A percentile compares a stretch with the other conserved stretches of the same genome.
phyloP scores from a whole-genome alignment of 1,140 invertebrate species.

The Berghia stephanieae region DNA sequence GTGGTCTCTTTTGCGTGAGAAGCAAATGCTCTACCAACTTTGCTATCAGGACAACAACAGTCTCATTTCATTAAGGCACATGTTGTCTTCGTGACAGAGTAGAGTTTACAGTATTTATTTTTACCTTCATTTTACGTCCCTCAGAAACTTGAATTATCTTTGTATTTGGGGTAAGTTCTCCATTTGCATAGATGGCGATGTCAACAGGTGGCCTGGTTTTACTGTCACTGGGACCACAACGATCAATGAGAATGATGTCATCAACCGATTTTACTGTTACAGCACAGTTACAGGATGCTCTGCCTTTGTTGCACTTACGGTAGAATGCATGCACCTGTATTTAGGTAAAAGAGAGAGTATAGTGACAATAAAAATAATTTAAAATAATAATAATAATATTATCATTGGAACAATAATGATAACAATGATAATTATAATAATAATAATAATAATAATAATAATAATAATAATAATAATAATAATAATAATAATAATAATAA shows the following conservation, averaged over 20 bases:
- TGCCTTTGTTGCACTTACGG: conserved; percentile 41
- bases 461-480: too few species aligned
- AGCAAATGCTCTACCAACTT: too few species aligned
- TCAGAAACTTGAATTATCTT: conserved; percentile 36
- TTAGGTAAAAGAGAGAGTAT: background rate
- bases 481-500: too few species aligned
- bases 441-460: too few species aligned
- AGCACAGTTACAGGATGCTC: conserved; percentile 57
- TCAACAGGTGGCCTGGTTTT: conserved; percentile 22
- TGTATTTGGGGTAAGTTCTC: conserved; percentile 45
- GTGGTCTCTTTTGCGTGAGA: background rate
- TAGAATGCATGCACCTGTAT: conserved; percentile 48
- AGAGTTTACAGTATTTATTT: too few species aligned
- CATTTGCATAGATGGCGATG: conserved; percentile 43
- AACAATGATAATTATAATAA: too few species aligned
- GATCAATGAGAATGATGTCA: conserved; percentile 60
- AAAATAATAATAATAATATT: conserved; percentile 11
- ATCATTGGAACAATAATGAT: background rate
- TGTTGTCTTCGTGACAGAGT: background rate
- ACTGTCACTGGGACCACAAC: conserved; percentile 39
- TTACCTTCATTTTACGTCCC: conserved; percentile 45
- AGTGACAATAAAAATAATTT: background rate
- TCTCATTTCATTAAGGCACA: background rate
- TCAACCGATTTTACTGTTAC: conserved; percentile 53
- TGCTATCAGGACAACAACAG: too few species aligned